Evolutionary conservation across 2,797 vertebrate species (phyloP).

Genomic region (Triplophysa yarkandensis): DNA sequence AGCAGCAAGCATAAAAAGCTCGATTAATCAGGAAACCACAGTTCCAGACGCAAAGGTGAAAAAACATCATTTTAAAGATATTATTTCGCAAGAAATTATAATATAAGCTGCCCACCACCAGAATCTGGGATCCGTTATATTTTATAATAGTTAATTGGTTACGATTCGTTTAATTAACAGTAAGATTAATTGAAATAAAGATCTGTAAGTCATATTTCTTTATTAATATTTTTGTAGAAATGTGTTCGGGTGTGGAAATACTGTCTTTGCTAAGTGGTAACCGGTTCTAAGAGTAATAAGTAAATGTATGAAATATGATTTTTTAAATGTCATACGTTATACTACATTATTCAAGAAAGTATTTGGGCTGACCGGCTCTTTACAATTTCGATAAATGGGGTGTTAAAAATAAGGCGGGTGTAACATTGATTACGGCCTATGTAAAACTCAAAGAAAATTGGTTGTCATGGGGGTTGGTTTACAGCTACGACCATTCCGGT

Average conservation of each 20-base stretch:
- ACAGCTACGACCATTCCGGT: neutral
- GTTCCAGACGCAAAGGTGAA: neutral
- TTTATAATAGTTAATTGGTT: neutral
- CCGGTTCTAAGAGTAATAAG: too few relatives aligned
- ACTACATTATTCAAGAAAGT: too few relatives aligned
- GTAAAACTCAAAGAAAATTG: neutral
- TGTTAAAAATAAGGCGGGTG: neutral
- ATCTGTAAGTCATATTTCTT: neutral
- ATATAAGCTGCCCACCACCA: neutral
- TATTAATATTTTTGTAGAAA: neutral
- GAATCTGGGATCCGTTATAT: too few relatives aligned
- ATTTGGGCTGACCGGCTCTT: neutral
- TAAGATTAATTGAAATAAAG: neutral
- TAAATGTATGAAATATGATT: neutral
- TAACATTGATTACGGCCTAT: neutral
- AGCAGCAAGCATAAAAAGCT: slow-evolving; percentile 47
- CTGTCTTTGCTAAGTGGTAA: neutral
- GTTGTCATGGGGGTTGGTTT: neutral
- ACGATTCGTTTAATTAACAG: neutral
- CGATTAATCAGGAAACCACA: slow-evolving; percentile 51
- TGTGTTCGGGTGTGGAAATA: neutral
- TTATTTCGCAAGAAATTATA: too few relatives aligned
- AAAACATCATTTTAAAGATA: neutral
- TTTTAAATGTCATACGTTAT: neutral
- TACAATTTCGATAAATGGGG: neutral